Percentiles rank a stretch among this genome's conserved stretches.
phyloP scores from a whole-genome alignment of 37 sponge, comb jelly and placozoan genomes.

The Amphimedon queenslandica region DNA sequence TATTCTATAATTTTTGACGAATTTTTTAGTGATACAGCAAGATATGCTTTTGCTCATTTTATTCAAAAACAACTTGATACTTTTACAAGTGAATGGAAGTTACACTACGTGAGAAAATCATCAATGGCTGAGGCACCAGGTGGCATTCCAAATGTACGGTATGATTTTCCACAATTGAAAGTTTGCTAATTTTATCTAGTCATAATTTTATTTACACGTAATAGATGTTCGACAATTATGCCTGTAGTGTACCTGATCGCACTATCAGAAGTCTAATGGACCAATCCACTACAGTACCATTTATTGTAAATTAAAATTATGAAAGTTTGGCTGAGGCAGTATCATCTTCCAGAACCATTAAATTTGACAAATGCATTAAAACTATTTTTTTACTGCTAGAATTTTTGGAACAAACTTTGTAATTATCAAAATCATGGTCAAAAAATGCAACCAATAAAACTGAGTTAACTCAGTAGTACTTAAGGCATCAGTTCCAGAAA shows the following conservation, averaged over 20 bases:
- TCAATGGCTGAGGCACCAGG: slow-evolving; percentile 6
- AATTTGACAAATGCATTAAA: too few relatives aligned
- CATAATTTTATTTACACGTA: not conserved
- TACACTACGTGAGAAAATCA: slow-evolving; percentile 13
- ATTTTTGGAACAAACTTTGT: too few relatives aligned
- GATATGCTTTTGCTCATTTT: not conserved
- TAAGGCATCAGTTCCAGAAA: too few relatives aligned
- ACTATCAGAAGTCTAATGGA: too few relatives aligned
- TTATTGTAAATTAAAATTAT: not conserved
- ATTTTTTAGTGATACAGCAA: not conserved
- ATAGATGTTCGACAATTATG: not conserved
- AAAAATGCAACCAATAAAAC: too few relatives aligned
- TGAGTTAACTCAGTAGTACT: too few relatives aligned
- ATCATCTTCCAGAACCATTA: not conserved
- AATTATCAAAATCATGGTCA: too few relatives aligned
- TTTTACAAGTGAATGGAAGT: too few relatives aligned
- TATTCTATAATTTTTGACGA: not conserved
- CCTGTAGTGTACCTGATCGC: not conserved
- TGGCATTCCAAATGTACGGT: slow-evolving; percentile 24
- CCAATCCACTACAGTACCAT: not conserved
- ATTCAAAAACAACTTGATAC: too few relatives aligned
- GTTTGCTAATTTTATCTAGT: slow-evolving; percentile 2
- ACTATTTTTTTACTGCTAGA: too few relatives aligned
- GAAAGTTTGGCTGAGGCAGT: too few relatives aligned
- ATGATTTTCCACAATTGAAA: not conserved